These are phyloP conservation scores for Crocidura indochinensis DNA, from an alignment of 2,797 vertebrate genomes.

Conservation along the genomic window DNA sequence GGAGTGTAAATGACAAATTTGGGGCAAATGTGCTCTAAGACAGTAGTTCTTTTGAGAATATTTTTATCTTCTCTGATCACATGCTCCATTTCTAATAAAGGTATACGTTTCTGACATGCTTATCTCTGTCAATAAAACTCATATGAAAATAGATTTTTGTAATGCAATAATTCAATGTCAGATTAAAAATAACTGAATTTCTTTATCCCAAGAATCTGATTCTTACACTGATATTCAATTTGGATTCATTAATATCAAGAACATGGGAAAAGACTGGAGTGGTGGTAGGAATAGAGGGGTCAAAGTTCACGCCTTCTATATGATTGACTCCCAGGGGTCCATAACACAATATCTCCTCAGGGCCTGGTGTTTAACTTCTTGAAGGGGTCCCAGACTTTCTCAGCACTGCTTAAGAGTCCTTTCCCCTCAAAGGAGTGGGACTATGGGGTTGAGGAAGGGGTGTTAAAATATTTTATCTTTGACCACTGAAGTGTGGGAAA, in stretches of 20 bases:
- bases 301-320: too few relatives aligned
- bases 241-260: not conserved
- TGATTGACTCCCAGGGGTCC: too few relatives aligned
- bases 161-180: not conserved
- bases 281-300: too few relatives aligned
- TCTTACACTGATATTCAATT: not conserved
- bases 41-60: not conserved
- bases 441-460: not conserved
- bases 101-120: not conserved
- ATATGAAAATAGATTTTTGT: conserved; percentile 27
- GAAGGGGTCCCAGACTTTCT: too few relatives aligned
- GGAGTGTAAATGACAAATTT: not conserved
- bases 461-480: not conserved
- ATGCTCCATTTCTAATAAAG: not conserved
- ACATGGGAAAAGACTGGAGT: too few relatives aligned
- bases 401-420: too few relatives aligned
- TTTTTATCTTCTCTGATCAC: conserved; percentile 41
- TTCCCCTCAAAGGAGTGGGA: not conserved
- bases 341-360: too few relatives aligned
- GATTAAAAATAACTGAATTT: not conserved
- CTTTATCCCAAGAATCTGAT: not conserved
- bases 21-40: not conserved
- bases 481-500: not conserved
- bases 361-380: too few relatives aligned
- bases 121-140: conserved; percentile 38